These are phyloP conservation scores for Chymomyza caudatula DNA, from an alignment of 2,888 invertebrate species.

Conservation along the genomic window DNA sequence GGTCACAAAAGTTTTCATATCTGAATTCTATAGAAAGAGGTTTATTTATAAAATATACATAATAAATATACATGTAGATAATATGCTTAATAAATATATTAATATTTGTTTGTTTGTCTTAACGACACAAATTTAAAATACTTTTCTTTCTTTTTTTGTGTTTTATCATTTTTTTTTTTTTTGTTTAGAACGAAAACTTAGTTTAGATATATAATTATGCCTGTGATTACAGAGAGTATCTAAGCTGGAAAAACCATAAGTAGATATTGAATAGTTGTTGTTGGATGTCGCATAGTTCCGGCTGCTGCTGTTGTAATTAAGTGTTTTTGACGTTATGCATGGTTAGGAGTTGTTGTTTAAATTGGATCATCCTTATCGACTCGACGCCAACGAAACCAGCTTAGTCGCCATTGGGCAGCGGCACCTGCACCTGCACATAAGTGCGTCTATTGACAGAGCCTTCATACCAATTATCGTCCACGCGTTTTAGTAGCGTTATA, in stretches of 20 bases:
- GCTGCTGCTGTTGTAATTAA: too few relatives aligned
- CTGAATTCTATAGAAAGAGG: too few relatives aligned
- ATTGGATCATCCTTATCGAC: constrained; percentile 34
- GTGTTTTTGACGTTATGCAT: constrained; percentile 3
- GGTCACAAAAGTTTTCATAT: background rate
- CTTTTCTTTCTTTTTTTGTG: constrained; percentile 7
- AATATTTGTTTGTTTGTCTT: constrained; percentile 26
- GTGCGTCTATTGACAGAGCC: constrained; percentile 94
- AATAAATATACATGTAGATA: constrained; percentile 74
- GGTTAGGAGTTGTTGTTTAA: too few relatives aligned
- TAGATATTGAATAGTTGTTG: too few relatives aligned
- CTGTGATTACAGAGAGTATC: background rate
- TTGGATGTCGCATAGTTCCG: too few relatives aligned
- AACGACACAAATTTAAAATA: too few relatives aligned
- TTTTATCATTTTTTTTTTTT: constrained; percentile 13
- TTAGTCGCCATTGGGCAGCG: constrained; percentile 82
- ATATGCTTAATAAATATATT: constrained; percentile 71
- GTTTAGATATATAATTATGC: constrained; percentile 2
- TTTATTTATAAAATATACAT: constrained; percentile 25
- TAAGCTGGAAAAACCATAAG: too few relatives aligned
- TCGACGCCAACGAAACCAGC: constrained; percentile 50
- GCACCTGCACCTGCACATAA: constrained; percentile 96
- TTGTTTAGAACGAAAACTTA: too few relatives aligned
- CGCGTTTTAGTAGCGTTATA: constrained; percentile 93
- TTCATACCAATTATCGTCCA: constrained; percentile 99